These are phyloP conservation scores for Cavia aperea DNA, from an alignment of 2,113 vertebrate species.

Conservation along the genomic window DNA sequence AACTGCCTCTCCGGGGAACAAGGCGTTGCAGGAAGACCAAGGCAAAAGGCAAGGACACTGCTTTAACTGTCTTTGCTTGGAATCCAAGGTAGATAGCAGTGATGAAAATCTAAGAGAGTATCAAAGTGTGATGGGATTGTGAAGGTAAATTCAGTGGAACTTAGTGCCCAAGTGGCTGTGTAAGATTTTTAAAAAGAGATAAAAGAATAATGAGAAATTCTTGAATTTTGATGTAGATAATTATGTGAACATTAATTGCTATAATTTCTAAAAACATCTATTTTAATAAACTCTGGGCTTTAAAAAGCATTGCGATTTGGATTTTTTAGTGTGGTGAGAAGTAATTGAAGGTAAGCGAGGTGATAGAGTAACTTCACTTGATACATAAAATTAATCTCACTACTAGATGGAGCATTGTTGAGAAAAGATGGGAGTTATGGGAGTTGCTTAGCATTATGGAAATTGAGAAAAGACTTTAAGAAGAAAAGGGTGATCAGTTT, in stretches of 20 bases:
- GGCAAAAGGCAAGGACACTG: background rate
- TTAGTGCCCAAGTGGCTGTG: background rate
- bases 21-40: background rate
- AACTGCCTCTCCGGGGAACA: background rate
- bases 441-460: background rate
- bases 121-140: background rate
- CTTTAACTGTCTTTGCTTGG: background rate
- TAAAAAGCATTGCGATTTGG: background rate
- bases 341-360: background rate
- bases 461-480: background rate
- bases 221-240: background rate
- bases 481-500: background rate
- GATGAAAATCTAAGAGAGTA: background rate
- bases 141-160: background rate
- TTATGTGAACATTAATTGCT: background rate
- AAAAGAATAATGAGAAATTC: background rate
- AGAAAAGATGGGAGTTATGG: background rate
- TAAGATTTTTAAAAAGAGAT: background rate
- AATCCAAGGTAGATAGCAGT: background rate
- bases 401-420: background rate
- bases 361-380: background rate
- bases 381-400: background rate
- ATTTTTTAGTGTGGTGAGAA: background rate
- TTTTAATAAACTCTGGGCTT: background rate
- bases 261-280: constrained; percentile 28